Evolutionary conservation across 2,113 vertebrate genomes (phyloP).

Genomic region (Cygnus buccinator): DNA sequence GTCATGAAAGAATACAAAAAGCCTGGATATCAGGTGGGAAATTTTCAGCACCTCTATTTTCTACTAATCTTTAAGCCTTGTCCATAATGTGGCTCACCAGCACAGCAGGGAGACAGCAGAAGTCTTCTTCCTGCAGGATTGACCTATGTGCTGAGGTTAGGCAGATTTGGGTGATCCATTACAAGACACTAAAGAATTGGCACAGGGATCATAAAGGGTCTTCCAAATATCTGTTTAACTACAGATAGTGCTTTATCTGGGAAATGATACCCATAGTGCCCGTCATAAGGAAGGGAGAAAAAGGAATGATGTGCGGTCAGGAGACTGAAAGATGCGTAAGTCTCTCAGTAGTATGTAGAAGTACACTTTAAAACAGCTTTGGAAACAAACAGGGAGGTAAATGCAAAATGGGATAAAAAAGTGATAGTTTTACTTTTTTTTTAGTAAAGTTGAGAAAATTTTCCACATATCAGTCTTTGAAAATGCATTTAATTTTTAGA

Average conservation of each 20-base stretch:
- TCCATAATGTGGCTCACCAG: rapidly evolving
- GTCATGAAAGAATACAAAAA: neutral
- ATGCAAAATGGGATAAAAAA: neutral
- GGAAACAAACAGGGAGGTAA: neutral
- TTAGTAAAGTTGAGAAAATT: neutral
- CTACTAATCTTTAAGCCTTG: neutral
- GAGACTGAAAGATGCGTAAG: neutral
- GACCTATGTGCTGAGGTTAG: neutral
- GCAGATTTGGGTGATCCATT: neutral
- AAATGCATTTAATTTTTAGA: neutral
- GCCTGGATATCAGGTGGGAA: neutral
- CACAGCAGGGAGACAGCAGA: neutral
- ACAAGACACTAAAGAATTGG: neutral
- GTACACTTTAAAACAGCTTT: neutral
- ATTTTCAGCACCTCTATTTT: neutral
- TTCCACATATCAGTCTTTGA: neutral
- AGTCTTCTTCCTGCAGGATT: neutral
- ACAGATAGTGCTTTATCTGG: neutral
- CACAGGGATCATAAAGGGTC: neutral
- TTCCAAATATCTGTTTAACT: neutral
- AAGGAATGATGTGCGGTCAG: neutral
- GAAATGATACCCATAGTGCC: neutral
- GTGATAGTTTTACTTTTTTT: neutral
- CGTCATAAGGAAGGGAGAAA: neutral
- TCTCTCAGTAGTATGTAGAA: neutral